A percentile compares a stretch with the other conserved stretches of the same genome.
These are phyloP conservation scores for Drosophila bifasciata DNA, from an alignment of 1,140 invertebrate species.

Conservation along the genomic window DNA sequence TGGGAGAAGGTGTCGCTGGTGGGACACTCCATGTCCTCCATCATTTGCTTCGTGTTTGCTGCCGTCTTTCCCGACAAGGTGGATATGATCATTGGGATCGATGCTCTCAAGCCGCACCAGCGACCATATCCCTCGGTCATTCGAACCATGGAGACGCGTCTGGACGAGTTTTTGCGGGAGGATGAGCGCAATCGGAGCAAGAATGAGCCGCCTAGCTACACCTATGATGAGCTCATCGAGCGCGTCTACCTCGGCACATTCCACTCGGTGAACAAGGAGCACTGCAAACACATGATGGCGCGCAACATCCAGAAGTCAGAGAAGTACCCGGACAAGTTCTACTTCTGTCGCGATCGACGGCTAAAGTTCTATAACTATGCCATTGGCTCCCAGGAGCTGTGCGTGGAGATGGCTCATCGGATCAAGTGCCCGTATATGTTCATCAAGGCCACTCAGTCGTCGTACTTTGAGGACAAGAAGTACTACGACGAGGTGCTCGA, in stretches of 20 bases:
- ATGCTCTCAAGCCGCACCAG: conserved; percentile 86
- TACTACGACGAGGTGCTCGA: conserved; percentile 86
- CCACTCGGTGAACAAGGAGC: conserved; percentile 85
- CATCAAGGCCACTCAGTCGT: conserved; percentile 86
- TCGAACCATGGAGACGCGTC: conserved; percentile 75
- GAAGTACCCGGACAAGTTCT: conserved; percentile 86
- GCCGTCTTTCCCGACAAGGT: conserved; percentile 86
- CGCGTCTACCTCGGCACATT: conserved; percentile 85
- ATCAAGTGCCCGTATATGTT: conserved; percentile 86
- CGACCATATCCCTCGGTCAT: conserved; percentile 60
- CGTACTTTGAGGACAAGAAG: conserved; percentile 86
- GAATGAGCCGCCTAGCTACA: conserved; percentile 86
- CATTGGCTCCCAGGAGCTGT: conserved; percentile 85
- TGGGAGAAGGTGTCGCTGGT: conserved; percentile 89
- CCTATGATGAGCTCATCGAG: conserved; percentile 86
- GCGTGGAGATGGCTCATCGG: conserved; percentile 84
- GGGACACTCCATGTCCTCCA: conserved; percentile 88
- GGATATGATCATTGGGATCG: conserved; percentile 87
- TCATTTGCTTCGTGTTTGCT: conserved; percentile 86
- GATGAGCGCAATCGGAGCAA: conserved; percentile 84
- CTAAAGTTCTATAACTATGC: conserved; percentile 85
- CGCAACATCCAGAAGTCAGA: conserved; percentile 86
- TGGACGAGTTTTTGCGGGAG: conserved; percentile 85
- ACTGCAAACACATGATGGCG: conserved; percentile 86
- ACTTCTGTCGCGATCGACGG: conserved; percentile 86